Conservation (phyloP, 2,113 vertebrate genomes). For the Lucifuga dentata region DNA sequence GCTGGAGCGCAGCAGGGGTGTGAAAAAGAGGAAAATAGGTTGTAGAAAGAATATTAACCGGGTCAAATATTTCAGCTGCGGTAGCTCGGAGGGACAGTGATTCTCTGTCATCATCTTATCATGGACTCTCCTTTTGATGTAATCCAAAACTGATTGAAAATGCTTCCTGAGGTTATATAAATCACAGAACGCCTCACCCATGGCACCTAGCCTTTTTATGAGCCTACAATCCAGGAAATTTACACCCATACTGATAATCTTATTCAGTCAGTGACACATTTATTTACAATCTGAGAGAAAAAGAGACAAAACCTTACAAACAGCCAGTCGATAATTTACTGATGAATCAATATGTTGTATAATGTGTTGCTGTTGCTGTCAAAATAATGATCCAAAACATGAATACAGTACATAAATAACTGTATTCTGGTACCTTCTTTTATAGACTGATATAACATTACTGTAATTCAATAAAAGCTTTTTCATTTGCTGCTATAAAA, state of each 20-base stretch:
- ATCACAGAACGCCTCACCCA: constrained; percentile 15
- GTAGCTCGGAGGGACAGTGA: neutral
- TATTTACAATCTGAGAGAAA: neutral
- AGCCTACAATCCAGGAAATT: constrained; percentile 28
- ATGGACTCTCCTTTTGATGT: constrained; percentile 26
- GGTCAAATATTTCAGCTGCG: constrained; percentile 1
- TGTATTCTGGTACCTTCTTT: too few species aligned
- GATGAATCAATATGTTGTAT: neutral
- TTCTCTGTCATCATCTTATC: neutral
- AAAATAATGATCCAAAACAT: too few species aligned
- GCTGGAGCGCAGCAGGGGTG: too few species aligned
- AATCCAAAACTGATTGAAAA: constrained; percentile 23
- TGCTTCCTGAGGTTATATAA: constrained; percentile 16
- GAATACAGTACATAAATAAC: too few species aligned
- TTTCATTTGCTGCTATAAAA: too few species aligned
- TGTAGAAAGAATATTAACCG: constrained; percentile 10
- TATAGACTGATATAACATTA: too few species aligned
- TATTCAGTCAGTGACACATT: neutral
- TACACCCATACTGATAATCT: constrained; percentile 1
- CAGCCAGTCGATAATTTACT: neutral
- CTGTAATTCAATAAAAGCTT: too few species aligned
- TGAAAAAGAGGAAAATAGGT: constrained; percentile 1
- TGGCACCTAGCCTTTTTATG: neutral
- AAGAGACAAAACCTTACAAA: neutral
- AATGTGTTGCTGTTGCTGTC: too few species aligned